These are phyloP conservation scores for Ceyx melanurus DNA, from an alignment of 2,113 vertebrate species.

Conservation along the genomic window DNA sequence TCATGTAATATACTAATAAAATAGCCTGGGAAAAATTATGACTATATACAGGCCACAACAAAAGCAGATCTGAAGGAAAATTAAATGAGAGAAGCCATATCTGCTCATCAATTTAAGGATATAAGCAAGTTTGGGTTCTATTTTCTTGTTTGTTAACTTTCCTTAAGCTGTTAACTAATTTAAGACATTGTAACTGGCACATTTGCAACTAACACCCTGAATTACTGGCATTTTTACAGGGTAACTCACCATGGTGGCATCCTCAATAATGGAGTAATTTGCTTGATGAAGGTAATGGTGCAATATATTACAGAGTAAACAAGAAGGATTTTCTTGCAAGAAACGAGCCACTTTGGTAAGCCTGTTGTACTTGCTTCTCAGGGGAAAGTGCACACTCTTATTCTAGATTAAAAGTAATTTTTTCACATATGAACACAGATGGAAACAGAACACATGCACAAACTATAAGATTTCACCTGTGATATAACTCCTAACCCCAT, in stretches of 20 bases:
- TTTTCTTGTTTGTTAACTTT: background rate
- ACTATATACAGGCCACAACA: background rate
- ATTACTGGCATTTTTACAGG: background rate
- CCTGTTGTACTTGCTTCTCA: constrained; percentile 96
- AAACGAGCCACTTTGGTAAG: constrained; percentile 93
- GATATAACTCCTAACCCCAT: background rate
- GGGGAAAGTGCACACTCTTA: constrained; percentile 94
- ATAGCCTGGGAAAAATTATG: background rate
- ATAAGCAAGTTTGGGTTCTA: accelerated
- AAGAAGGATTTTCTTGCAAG: constrained; percentile 97
- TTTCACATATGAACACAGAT: background rate
- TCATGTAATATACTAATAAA: background rate
- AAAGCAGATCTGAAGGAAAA: background rate
- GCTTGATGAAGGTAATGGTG: constrained; percentile 97
- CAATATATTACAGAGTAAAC: constrained; percentile 94
- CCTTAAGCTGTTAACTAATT: background rate
- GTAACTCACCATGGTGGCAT: constrained; percentile 91
- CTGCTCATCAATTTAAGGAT: background rate
- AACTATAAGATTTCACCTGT: background rate
- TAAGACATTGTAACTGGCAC: background rate
- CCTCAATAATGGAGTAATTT: constrained; percentile 92
- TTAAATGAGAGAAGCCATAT: background rate
- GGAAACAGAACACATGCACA: accelerated
- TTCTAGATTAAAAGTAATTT: constrained; percentile 78
- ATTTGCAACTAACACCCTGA: background rate